Evolutionary conservation across 2,888 invertebrate species (phyloP).

Genomic region (Dynastes tityus): DNA sequence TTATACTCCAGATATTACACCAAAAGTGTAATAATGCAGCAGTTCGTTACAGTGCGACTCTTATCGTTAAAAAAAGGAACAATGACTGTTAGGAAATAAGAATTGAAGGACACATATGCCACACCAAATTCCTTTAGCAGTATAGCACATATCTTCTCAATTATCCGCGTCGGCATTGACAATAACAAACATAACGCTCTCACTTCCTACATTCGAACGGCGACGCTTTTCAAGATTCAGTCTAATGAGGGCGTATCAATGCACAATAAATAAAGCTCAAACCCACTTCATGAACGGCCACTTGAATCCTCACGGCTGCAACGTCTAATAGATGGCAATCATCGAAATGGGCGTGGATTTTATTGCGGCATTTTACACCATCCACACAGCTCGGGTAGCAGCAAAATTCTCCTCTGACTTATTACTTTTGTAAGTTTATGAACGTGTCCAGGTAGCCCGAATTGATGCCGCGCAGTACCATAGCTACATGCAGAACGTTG

Average conservation of each 20-base stretch:
- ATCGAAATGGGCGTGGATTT: constrained; percentile 47
- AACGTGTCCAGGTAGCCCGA: constrained; percentile 9
- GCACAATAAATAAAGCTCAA: constrained; percentile 44
- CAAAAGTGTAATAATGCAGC: too few relatives aligned
- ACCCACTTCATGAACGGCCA: constrained; percentile 41
- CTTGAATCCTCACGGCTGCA: constrained; percentile 42
- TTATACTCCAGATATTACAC: too few relatives aligned
- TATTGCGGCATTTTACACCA: constrained; percentile 41
- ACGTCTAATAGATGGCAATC: constrained; percentile 44
- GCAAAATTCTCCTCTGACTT: constrained; percentile 31
- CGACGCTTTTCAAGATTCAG: constrained; percentile 43
- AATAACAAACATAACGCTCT: constrained; percentile 11
- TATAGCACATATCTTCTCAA: constrained; percentile 11
- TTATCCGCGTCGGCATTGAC: constrained; percentile 12
- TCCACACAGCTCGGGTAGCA: constrained; percentile 34
- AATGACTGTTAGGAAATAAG: too few relatives aligned
- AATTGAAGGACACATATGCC: too few relatives aligned
- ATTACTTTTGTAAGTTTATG: constrained; percentile 21
- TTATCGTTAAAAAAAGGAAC: too few relatives aligned
- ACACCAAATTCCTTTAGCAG: too few relatives aligned
- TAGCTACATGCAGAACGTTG: background rate
- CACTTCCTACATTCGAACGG: constrained; percentile 42
- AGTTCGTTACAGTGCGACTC: too few relatives aligned
- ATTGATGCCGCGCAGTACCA: constrained; percentile 18
- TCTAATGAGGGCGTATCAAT: constrained; percentile 46